Evolutionary conservation across 2,113 vertebrate genomes (phyloP).

Genomic region (Miniopterus natalensis): DNA sequence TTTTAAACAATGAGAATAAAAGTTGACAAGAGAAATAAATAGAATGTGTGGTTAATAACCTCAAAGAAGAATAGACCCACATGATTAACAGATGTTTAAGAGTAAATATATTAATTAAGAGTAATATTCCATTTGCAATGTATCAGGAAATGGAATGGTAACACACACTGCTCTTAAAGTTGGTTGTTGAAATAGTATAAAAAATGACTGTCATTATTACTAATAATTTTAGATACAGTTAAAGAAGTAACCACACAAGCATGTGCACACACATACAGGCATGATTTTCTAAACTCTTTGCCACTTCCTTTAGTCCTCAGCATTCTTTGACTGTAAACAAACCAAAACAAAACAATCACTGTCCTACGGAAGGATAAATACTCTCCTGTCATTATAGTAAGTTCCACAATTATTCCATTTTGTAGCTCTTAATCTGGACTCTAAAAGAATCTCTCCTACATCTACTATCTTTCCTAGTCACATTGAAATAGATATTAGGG

Average conservation of each 20-base stretch:
- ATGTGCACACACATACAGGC: background rate
- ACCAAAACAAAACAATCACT: background rate
- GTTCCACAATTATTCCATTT: background rate
- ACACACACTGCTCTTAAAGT: background rate
- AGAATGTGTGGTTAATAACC: background rate
- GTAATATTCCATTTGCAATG: background rate
- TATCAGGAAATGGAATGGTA: background rate
- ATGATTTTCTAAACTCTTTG: background rate
- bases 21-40: background rate
- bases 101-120: background rate
- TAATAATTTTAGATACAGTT: background rate
- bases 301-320: background rate
- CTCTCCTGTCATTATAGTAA: background rate
- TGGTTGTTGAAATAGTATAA: background rate
- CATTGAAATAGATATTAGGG: background rate
- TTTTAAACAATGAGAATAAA: background rate
- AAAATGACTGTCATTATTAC: background rate
- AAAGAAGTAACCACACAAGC: background rate
- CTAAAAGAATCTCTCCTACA: background rate
- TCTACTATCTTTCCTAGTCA: background rate
- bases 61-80: background rate
- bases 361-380: background rate
- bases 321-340: background rate
- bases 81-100: background rate
- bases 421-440: background rate